Conservation (phyloP, 2,797 vertebrate genomes). For the Falco berigora region DNA sequence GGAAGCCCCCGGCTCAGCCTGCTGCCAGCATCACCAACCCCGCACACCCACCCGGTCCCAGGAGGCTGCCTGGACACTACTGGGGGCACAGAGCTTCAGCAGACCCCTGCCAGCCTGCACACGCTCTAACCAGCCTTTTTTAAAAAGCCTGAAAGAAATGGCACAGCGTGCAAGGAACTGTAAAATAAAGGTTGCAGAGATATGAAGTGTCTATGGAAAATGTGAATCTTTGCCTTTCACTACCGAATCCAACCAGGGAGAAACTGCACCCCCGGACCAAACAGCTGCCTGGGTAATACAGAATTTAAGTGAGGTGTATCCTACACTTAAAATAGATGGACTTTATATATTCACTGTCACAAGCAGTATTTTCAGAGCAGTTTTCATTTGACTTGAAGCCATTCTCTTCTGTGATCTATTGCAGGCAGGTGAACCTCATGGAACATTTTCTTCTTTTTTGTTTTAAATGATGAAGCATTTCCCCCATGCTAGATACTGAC, state of each 20-base stretch:
- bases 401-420: not conserved
- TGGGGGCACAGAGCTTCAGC: not conserved
- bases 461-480: not conserved
- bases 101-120: rapidly evolving
- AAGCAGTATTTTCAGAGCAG: not conserved
- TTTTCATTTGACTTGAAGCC: not conserved
- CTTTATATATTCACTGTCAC: not conserved
- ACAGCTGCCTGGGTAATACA: not conserved
- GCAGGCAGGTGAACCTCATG: not conserved
- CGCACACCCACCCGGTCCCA: not conserved
- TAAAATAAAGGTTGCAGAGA: not conserved
- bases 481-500: not conserved
- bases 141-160: not conserved
- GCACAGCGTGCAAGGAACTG: not conserved
- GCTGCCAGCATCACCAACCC: not conserved
- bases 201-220: not conserved
- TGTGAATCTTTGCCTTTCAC: not conserved
- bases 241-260: not conserved
- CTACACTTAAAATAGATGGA: not conserved
- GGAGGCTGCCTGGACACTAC: not conserved
- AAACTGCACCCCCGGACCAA: not conserved
- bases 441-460: not conserved
- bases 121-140: not conserved
- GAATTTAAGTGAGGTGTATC: not conserved
- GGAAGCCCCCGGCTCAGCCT: not conserved